Evolutionary conservation across 2,888 invertebrate species (phyloP), one percentile per base, ranked within the genome.

Genomic region (Diaperis boleti): DNA sequence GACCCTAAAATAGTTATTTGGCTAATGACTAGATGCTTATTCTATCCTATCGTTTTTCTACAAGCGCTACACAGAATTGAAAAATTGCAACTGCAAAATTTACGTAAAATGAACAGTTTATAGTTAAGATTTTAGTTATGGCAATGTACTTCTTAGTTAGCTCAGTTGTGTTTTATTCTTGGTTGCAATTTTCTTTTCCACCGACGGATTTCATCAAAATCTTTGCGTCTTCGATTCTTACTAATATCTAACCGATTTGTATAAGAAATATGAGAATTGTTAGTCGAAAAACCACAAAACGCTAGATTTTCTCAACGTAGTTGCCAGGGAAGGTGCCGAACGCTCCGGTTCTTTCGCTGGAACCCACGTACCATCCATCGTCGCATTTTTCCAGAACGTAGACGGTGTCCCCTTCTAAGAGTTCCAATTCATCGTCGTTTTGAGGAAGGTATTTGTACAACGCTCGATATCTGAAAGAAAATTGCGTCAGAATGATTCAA

Each of bases 251-350:
- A 49, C 14, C 31, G 49, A 11, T 11, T 33, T 31, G 29, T 49
- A 26, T 10, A 17, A 15, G 13, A 49, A 22, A 18, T 13, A 14
- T 39, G 20, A 52, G 8, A 15, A n/a, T n/a, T n/a, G 45, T 45
- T 18, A 18, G 45, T 31, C 13, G 44, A 42, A n/a, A n/a, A n/a
- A 15, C 15, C 17, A 15, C 49, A 14, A 6, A 17, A 11, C 67
- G 76, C 76, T 84, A 85, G 73, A 86, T 84, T 70, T 86, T 85
- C 78, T 93, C 91, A 49, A 95, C 94, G 81, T 94, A 95, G 83
- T 98, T 95, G 78, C 98, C 98, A 20, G 98, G 98, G 87, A 98
- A 98, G 78, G 98, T 98, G 66, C 98, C 98, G 83, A 98, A 98
- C 79, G 94, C 92, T 66, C 97, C 97, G 31, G 95, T 95, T 70